Evolutionary conservation across 2,888 invertebrate species (phyloP).

Genomic region (Ornithoptera alexandrae): DNA sequence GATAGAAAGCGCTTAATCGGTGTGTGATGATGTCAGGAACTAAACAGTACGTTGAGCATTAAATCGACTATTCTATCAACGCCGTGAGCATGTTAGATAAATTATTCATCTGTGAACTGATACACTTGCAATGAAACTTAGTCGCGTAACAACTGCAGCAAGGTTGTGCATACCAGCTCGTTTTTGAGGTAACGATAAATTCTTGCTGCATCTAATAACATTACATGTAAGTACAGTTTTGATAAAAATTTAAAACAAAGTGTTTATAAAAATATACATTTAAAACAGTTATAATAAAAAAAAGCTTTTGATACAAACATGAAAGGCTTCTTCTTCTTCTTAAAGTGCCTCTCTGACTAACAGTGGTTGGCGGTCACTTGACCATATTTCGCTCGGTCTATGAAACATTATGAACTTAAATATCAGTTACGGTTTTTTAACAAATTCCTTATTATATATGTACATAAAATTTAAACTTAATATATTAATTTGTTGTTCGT

Average conservation of each 20-base stretch:
- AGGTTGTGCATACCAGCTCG: neutral
- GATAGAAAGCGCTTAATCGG: neutral
- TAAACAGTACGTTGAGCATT: slow-evolving; percentile 8
- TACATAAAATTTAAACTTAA: too few species aligned
- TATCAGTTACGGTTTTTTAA: too few species aligned
- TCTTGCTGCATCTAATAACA: neutral
- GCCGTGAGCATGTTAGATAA: slow-evolving; percentile 25
- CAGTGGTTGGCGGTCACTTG: too few species aligned
- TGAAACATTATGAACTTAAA: too few species aligned
- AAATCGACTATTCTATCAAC: slow-evolving; percentile 16
- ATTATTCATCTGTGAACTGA: slow-evolving; percentile 29
- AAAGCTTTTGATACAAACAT: too few species aligned
- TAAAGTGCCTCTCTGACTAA: too few species aligned
- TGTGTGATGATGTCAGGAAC: slow-evolving; percentile 1
- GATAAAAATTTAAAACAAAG: neutral
- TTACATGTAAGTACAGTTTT: neutral
- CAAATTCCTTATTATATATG: too few species aligned
- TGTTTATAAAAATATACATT: neutral
- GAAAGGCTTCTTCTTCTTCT: too few species aligned
- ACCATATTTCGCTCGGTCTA: too few species aligned
- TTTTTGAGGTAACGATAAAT: neutral
- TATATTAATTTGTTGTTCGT: too few species aligned
- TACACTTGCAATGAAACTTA: slow-evolving; percentile 22
- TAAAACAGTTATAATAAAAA: neutral
- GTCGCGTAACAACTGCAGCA: slow-evolving; percentile 7